Conservation (phyloP, 2,113 vertebrate species). For the Felis catus region F.catus_Fca126_mat1.0 CM031417.1:107385501-107386000, state of each 20-base stretch:
- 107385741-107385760: no score
- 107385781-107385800: no score
- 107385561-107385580: not conserved
- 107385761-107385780: no score
- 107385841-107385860: not conserved
- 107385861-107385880: not conserved
- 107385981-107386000: not conserved
- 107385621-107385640: no score
- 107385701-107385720: no score
- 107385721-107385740: no score
- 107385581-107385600: no score
- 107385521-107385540: not conserved
- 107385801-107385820: not conserved
- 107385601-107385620: no score
- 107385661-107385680: no score
- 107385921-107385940: not conserved
- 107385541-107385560: not conserved
- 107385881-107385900: not conserved
- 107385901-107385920: not conserved
- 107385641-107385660: no score
- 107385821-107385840: not conserved
- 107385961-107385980: conserved; percentile 26
- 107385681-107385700: no score
- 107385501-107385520: not conserved
- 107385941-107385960: not conserved